These are phyloP conservation scores for Strigamia transsilvanica DNA, from an alignment of 2,888 invertebrate genomes.

Conservation along the genomic window DNA sequence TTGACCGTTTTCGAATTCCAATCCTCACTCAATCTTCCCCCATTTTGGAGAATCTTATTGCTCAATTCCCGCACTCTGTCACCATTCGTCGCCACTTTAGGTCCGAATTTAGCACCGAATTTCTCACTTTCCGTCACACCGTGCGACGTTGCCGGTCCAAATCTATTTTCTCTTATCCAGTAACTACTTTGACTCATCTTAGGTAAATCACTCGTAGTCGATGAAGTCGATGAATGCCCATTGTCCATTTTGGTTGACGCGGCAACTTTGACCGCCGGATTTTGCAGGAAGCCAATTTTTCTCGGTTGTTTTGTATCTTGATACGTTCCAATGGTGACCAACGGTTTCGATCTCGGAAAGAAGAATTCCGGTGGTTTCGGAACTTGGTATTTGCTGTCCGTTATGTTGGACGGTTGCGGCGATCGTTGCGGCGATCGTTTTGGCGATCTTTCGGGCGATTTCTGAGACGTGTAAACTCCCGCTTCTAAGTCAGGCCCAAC, in stretches of 20 bases:
- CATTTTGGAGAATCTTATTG: background rate
- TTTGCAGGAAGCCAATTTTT: conserved; percentile 17
- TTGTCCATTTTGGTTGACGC: background rate
- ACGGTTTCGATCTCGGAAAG: background rate
- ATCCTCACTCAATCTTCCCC: background rate
- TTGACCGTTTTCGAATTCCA: background rate
- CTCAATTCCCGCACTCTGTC: background rate
- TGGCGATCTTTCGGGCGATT: conserved; percentile 55
- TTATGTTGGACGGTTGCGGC: conserved; percentile 52
- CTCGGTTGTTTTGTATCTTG: background rate
- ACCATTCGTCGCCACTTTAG: background rate
- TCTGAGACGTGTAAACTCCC: background rate
- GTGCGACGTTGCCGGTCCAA: background rate
- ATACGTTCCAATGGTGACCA: conserved; percentile 51
- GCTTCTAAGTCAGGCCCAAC: conserved; percentile 69
- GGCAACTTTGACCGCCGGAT: background rate
- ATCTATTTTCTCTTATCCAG: background rate
- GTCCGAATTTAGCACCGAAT: background rate
- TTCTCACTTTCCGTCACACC: background rate
- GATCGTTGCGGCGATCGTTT: conserved; percentile 53
- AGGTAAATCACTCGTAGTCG: background rate
- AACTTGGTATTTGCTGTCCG: conserved; percentile 15
- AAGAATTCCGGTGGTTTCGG: conserved; percentile 29
- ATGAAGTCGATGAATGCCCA: background rate
- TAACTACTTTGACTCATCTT: background rate